These are phyloP conservation scores for Micropoecilia bifurca DNA, from an alignment of 2,797 vertebrate genomes.

Conservation along the genomic window DNA sequence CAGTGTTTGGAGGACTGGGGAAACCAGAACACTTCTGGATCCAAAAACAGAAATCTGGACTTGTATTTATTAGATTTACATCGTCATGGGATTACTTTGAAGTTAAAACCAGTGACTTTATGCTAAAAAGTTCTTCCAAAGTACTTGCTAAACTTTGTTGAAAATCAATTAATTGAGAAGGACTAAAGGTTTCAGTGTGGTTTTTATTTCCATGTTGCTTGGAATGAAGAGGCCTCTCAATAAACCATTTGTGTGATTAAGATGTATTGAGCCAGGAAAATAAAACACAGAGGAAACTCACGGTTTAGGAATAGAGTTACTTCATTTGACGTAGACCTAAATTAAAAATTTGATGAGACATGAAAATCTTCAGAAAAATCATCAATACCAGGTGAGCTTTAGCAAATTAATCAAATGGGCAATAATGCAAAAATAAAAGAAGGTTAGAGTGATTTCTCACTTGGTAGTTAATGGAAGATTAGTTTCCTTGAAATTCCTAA, in stretches of 20 bases:
- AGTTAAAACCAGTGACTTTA: background rate
- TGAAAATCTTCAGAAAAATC: background rate
- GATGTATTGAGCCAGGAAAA: background rate
- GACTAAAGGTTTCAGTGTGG: background rate
- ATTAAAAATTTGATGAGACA: background rate
- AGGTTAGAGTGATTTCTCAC: background rate
- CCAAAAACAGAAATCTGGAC: background rate
- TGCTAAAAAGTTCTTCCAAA: background rate
- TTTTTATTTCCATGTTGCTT: background rate
- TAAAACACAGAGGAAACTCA: background rate
- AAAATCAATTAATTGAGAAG: background rate
- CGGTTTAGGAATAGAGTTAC: background rate
- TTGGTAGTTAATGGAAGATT: background rate
- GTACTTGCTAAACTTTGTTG: background rate
- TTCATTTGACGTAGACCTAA: background rate
- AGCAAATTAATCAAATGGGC: background rate
- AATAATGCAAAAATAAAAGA: background rate
- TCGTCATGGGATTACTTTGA: background rate
- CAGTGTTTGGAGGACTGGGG: background rate
- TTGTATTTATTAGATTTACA: background rate
- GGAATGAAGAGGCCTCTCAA: background rate
- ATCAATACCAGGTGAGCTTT: background rate
- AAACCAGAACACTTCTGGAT: background rate
- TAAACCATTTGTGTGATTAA: background rate
- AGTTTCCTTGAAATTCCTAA: background rate